A percentile compares a stretch with the other conserved stretches of the same genome.
Conservation (phyloP, 2,113 vertebrate species). For the Syrrhaptes paradoxus region DNA sequence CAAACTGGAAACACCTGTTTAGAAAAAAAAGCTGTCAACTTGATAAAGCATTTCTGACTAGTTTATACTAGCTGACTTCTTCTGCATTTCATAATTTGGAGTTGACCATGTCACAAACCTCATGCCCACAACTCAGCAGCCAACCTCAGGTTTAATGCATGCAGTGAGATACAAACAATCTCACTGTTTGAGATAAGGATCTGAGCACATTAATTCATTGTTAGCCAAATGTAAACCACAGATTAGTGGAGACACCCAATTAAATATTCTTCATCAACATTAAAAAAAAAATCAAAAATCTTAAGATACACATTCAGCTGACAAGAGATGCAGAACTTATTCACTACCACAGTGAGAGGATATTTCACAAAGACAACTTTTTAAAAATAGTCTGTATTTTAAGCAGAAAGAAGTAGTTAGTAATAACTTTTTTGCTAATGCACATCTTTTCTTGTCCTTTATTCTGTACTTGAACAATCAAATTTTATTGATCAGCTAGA, state of each 20-base stretch:
- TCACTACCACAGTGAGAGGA: neutral
- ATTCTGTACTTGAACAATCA: neutral
- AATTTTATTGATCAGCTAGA: neutral
- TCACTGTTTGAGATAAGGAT: neutral
- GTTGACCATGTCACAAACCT: neutral
- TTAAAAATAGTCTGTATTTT: neutral
- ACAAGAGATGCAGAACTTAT: neutral
- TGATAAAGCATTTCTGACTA: neutral
- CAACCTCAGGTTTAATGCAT: neutral
- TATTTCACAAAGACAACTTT: neutral
- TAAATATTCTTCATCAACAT: neutral
- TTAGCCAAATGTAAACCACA: neutral
- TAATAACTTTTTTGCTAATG: neutral
- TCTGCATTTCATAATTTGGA: neutral
- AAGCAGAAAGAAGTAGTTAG: neutral
- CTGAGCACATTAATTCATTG: neutral
- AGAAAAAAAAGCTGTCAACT: neutral
- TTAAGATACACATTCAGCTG: neutral
- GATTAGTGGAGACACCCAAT: neutral
- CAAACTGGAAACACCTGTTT: neutral
- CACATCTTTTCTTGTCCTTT: neutral
- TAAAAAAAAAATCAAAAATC: no score
- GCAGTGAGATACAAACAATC: neutral
- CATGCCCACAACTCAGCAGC: neutral
- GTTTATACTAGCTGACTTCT: neutral